These are phyloP conservation scores for Megalurothrips usitatus DNA, from an alignment of 2,888 invertebrate genomes.

Conservation along the genomic window DNA sequence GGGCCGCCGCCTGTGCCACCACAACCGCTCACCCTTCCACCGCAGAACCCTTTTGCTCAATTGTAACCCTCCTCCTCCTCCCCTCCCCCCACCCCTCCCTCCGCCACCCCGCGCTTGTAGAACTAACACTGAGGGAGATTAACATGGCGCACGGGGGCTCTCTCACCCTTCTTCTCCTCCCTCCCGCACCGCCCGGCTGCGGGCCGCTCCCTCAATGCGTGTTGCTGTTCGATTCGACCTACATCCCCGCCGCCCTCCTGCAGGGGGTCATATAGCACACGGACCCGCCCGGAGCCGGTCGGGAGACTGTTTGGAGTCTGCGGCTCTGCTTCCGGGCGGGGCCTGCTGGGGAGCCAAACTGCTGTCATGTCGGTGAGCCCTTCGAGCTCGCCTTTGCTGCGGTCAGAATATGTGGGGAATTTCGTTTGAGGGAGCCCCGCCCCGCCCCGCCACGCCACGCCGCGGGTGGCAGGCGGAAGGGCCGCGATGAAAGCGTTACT, in stretches of 20 bases:
- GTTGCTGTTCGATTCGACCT: not conserved
- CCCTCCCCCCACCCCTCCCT: not conserved
- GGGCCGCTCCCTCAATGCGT: not conserved
- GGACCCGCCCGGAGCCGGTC: not conserved
- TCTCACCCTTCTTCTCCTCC: not conserved
- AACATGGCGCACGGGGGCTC: not conserved
- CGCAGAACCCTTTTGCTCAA: not conserved
- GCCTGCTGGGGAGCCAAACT: not conserved
- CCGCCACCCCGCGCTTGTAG: not conserved
- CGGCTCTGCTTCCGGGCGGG: not conserved
- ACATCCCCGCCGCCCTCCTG: not conserved
- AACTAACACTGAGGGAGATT: not conserved
- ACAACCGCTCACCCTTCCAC: not conserved
- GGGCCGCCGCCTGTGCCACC: not conserved
- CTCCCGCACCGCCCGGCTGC: not conserved
- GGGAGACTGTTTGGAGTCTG: not conserved
- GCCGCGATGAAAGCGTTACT: not conserved
- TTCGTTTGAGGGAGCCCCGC: not conserved
- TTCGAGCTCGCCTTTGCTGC: too few species aligned
- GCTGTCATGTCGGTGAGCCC: too few species aligned
- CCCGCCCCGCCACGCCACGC: not conserved
- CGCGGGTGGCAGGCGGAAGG: not conserved
- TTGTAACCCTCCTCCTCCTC: not conserved
- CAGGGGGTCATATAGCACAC: conserved; percentile 2
- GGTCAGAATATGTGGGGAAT: too few species aligned